Evolutionary conservation across 1,140 invertebrate species (phyloP).

Genomic region (Nylanderia fulva): DNA sequence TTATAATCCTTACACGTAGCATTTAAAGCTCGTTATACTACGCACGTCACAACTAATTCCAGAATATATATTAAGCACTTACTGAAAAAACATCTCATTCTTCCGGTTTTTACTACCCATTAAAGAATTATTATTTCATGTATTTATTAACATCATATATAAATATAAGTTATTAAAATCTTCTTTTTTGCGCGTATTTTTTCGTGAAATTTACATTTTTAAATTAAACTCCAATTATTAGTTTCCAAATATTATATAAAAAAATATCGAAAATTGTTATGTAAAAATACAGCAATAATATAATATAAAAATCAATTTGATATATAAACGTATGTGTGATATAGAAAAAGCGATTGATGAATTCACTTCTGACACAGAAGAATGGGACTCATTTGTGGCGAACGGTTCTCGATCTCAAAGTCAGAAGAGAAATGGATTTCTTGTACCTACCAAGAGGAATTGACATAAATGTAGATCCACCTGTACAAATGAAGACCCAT

Average conservation of each 20-base stretch:
- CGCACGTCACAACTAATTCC: neutral
- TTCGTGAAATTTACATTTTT: neutral
- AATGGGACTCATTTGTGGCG: constrained; percentile 47
- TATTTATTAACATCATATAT: neutral
- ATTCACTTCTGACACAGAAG: constrained; percentile 54
- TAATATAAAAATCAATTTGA: constrained; percentile 19
- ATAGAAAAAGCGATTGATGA: constrained; percentile 51
- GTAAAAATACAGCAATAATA: neutral
- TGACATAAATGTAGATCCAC: constrained; percentile 58
- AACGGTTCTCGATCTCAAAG: constrained; percentile 55
- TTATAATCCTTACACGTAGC: constrained; percentile 37
- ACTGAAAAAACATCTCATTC: neutral
- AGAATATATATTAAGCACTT: neutral
- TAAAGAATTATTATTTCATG: neutral
- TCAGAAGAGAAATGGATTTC: constrained; percentile 58
- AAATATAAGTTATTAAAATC: neutral
- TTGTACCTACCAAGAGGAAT: constrained; percentile 44
- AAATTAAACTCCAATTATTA: constrained; percentile 7
- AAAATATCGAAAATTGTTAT: neutral
- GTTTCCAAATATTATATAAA: neutral
- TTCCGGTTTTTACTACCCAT: neutral
- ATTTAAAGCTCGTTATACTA: constrained; percentile 24
- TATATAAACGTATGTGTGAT: neutral
- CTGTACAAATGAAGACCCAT: constrained; percentile 57
- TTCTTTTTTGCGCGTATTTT: neutral